Conservation (phyloP, 2,113 vertebrate species). For the Nothoprocta pentlandii region DNA sequence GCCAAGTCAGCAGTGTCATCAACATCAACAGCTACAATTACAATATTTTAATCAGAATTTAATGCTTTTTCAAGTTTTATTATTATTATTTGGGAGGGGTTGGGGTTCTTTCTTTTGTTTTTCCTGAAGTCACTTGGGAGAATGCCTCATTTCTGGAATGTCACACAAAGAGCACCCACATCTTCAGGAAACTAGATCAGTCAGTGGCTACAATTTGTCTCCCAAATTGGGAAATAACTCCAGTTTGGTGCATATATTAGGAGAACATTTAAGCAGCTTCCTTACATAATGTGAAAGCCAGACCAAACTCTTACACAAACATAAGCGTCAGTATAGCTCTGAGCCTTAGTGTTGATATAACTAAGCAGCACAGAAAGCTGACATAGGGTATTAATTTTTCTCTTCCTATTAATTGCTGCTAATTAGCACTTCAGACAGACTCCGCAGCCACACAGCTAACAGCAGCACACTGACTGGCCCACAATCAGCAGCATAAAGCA, state of each 20-base stretch:
- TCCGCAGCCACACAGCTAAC: conserved; percentile 49
- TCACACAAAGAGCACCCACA: fast-evolving
- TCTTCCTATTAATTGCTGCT: conserved; percentile 66
- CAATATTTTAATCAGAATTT: background rate
- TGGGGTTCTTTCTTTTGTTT: background rate
- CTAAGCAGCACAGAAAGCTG: conserved; percentile 48
- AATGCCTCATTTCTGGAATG: fast-evolving
- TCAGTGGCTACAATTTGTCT: background rate
- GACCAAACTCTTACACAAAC: background rate
- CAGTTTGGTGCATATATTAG: background rate
- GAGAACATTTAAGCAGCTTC: background rate
- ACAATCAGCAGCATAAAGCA: background rate
- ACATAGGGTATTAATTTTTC: conserved; percentile 59
- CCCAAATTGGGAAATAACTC: background rate
- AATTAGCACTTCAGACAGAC: conserved; percentile 67
- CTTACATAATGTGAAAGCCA: background rate
- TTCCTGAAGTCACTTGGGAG: background rate
- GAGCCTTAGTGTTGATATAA: conserved; percentile 29
- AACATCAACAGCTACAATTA: background rate
- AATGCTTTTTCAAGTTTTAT: background rate
- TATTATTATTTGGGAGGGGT: too few relatives aligned
- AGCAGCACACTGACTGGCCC: conserved; percentile 3
- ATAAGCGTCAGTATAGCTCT: background rate
- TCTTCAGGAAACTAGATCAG: background rate
- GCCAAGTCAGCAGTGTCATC: background rate